These are phyloP conservation scores for Pristionchus mayeri DNA, from an alignment of 2,888 invertebrate genomes.

Conservation along the genomic window DNA sequence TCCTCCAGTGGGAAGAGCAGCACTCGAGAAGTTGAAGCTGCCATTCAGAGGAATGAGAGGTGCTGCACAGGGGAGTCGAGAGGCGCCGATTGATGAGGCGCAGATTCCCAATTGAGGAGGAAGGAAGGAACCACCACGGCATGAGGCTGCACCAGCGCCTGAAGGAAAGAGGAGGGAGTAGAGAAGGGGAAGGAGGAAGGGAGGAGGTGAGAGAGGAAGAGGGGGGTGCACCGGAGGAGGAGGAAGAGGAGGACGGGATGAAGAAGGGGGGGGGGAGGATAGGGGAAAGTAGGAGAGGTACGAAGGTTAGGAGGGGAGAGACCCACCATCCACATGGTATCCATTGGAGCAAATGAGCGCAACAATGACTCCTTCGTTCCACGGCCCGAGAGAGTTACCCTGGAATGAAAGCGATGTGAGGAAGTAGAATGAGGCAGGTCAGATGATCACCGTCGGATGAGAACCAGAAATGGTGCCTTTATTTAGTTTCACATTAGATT, in stretches of 20 bases:
- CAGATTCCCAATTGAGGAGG: conserved; percentile 39
- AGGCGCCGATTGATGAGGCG: neutral
- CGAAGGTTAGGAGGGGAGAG: neutral
- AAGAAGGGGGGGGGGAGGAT: neutral
- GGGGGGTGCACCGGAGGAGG: neutral
- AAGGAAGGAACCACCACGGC: conserved; percentile 20
- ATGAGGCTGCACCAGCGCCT: conserved; percentile 44
- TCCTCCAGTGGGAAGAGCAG: conserved; percentile 12
- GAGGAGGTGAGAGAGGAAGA: neutral
- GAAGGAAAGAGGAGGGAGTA: neutral
- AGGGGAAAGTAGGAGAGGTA: no score
- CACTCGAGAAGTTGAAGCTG: conserved; percentile 40
- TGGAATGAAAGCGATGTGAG: no score
- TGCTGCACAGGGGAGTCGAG: conserved; percentile 29
- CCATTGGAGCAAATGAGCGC: conserved; percentile 41
- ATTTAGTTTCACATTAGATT: neutral
- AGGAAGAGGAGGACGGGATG: neutral
- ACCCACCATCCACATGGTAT: conserved; percentile 14
- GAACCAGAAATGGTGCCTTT: no score
- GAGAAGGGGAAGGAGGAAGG: neutral
- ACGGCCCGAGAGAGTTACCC: conserved; percentile 32
- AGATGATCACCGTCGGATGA: neutral
- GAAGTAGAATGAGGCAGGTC: neutral
- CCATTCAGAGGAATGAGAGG: conserved; percentile 40
- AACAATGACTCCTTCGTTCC: conserved; percentile 37